Base-by-base conservation (phyloP, 2,113 vertebrate genomes). In the Hippopotamus amphibius region DNA sequence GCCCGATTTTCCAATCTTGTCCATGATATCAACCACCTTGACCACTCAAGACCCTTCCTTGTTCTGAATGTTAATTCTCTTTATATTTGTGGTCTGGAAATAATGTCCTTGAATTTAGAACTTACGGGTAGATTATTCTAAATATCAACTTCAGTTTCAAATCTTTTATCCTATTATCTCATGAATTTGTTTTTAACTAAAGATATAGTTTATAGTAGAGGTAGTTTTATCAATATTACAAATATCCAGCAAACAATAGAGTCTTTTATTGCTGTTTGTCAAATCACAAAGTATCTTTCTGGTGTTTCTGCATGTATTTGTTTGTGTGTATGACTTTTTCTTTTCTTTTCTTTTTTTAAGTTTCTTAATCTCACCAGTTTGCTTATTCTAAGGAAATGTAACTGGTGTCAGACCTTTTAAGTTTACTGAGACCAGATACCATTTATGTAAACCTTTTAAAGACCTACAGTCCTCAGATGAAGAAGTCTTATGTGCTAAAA, bases 381-480 rank as follows among this genome's bases (percentile, higher is more conserved):
- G 69, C 41, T 82, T 93, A 41, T 88, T 93, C 94, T 92, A 93
- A 83, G 33, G 50, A 95, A 80, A 2, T 24, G 3, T 83, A 88
- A 46, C 15, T 93, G 6, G 48, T 72, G 14, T 86, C 61, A 95
- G 57, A 84, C 17, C 53, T 93, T 94, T 77, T 66, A 95, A 61
- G 50, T 88, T 90, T 88, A 46, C 86, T 33, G 41, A 96, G 83
- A 93, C 7, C 57, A 87, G 69, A 76, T 55, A 59, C 5, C 71
- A 65, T 95, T 95, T 96, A 83, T 80, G 71, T 17, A 89, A 95
- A 80, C 33, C 37, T 85, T 97, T 95, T 91, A 93, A 96, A 83
- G 68, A 89, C 48, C 76, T 57, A 37, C 4, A 93, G 43, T 53
- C 33, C 69, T 89, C 82, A 66, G 68, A 83, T 87, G 57, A 92